Evolutionary conservation across 2,797 vertebrate species (phyloP), one percentile per base, ranked within the genome.

Genomic region (Oreortyx pictus): DNA sequence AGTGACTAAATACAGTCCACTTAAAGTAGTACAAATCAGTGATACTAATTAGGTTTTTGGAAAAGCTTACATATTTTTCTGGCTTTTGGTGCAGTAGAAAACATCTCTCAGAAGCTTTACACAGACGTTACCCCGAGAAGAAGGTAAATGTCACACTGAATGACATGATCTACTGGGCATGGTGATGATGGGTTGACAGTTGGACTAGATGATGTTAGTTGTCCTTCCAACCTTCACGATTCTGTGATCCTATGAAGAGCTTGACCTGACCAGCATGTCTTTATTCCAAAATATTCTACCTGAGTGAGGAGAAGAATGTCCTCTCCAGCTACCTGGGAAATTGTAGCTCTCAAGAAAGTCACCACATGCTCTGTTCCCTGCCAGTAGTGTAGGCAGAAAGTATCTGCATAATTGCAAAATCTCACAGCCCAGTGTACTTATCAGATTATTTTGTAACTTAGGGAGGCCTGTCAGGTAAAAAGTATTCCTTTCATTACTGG

Each of bases 401-500:
- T 19, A 54, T 66, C 75, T 93, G 44, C 75, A 62, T 83, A 84
- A 89, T 86, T 70, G 24, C 11, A 27, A 23, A 62, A 33, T 68
- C 33, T 83, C 57, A 60, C 37, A 86, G 47, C 46, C n/a, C 37
- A 57, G 12, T 22, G 61, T 81, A 59, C 76, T 78, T 47, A 46
- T 9, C 57, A 80, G 31, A n/a, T 83, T 91, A 82, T 92, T 92
- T 94, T 88, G 31, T 65, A 86, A 41, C 44, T 11, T 44, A 86
- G 61, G n/a, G 44, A 82, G 90, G 83, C 89, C 87, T 84, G 79
- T 75, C 86, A 56, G 33, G 70, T 66, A 43, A 29, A 92, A 93
- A 90, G 87, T 66, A 88, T 67, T 85, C 81, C 62, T 92, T 84
- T 92, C 83, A 92, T 96, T 90, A 77, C 82, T 65, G 43, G 59